phyloP scores from a whole-genome alignment of 1,140 invertebrate genomes.

The Bombus pyrosoma region DNA sequence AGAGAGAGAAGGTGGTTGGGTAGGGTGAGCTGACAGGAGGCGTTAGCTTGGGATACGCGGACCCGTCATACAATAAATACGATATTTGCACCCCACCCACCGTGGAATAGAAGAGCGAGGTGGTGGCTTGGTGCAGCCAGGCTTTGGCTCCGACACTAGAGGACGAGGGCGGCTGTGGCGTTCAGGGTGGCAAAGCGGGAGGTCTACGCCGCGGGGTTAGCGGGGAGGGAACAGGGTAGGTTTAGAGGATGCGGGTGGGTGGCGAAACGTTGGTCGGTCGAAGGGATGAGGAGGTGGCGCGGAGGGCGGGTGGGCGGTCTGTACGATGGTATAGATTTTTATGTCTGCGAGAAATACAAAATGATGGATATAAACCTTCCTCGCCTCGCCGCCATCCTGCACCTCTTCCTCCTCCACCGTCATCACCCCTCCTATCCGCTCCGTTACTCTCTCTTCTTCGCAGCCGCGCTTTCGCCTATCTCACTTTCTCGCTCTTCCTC shows the following conservation, averaged over 20 bases:
- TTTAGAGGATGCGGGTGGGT: slow-evolving; percentile 68
- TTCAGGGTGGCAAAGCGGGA: slow-evolving; percentile 25
- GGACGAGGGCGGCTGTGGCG: slow-evolving; percentile 47
- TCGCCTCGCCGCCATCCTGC: slow-evolving; percentile 61
- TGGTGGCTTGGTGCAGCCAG: slow-evolving; percentile 53
- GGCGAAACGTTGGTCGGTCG: slow-evolving; percentile 68
- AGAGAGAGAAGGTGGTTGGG: slow-evolving; percentile 20
- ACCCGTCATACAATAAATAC: slow-evolving; percentile 78
- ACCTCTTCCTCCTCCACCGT: slow-evolving; percentile 16
- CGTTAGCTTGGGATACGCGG: slow-evolving; percentile 68
- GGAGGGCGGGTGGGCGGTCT: slow-evolving; percentile 55
- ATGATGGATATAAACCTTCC: slow-evolving; percentile 81
- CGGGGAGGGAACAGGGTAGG: slow-evolving; percentile 52
- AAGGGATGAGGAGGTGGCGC: slow-evolving; percentile 59
- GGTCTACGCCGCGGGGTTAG: not conserved
- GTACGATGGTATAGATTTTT: slow-evolving; percentile 77
- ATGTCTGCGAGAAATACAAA: slow-evolving; percentile 82
- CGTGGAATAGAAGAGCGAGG: slow-evolving; percentile 48
- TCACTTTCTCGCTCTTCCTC: slow-evolving; percentile 23
- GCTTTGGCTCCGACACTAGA: slow-evolving; percentile 59
- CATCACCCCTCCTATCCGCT: not conserved
- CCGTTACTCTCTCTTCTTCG: slow-evolving; percentile 8
- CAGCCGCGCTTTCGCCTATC: slow-evolving; percentile 13
- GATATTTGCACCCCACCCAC: slow-evolving; percentile 74
- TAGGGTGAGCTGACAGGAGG: slow-evolving; percentile 58